Evolutionary conservation across 2,113 vertebrate species (phyloP), one percentile per base, ranked within the genome.

Genomic region (Mastomys natalensis): DNA sequence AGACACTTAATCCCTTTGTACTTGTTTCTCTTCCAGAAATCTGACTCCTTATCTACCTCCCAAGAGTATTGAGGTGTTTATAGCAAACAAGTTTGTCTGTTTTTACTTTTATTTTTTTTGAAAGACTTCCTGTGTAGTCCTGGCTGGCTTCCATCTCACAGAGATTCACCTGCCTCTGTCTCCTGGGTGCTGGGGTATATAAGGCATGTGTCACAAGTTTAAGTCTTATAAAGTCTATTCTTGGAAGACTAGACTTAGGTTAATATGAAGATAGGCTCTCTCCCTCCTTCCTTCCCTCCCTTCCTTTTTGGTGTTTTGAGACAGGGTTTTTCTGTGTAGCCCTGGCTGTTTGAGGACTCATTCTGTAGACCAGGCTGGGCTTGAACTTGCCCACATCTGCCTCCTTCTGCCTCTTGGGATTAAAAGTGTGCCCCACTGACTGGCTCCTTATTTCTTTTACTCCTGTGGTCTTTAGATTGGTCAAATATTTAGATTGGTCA

Each of bases 21-120:
- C 94, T 98, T 87, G n/a, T 96, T 98, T 98, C 84, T 97, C 34
- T 91, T 97, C 24, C 70, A 96, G 97, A 97, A 97, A 97, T 90
- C 91, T 96, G 96, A 97, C 84, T 97, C 97, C 91, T 45, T 87
- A 66, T 93, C 92, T 88, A 0, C 48, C 45, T 95, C 92, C 72
- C 82, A 72, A 74, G 96, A 94, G 90, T 92, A 80, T 85, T 93
- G 84, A 96, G 87, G 76, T 97, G 58, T 95, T 97, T 96, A 87
- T 97, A 85, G 97, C 90, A 96, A 97, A 92, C 60, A 95, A 96
- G 34, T 97, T 94, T 95, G 74, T 62, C 58, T 60, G 40, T 60
- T 29, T 58, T 17, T 84, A 7, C 19, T 11, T 37, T 80, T 60
- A 22, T 53, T n/a, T n/a, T n/a, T 72, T 72, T 21, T 17, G 2